Base-by-base conservation (phyloP, 2,797 vertebrate species). In the Platyrinchus mystaceus region DNA sequence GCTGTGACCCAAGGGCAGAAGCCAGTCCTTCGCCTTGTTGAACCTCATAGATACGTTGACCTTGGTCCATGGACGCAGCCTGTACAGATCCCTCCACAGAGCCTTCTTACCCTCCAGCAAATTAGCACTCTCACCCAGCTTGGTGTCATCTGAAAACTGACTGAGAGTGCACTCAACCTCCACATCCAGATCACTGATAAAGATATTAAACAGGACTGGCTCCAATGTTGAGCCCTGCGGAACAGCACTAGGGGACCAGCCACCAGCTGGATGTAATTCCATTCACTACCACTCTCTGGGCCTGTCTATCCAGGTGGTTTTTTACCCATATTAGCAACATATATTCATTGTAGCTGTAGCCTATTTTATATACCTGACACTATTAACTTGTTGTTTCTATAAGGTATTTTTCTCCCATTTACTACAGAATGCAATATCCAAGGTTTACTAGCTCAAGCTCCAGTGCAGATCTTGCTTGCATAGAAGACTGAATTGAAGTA, bases 171-270 rank as follows among this genome's bases (percentile, higher is more conserved):
- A 5, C 21, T 46, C 5, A 0, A 49, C 43, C 6, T 15, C 26
- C 22, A 49, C 11, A 7, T 43, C 36, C 49, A 53, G 30, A 14
- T 30, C 26, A 41, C 2, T 2, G 6, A 24, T 32, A 12, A 28
- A 67, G 28, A 18, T 6, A 5, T 2, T 14, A 32, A 70, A 70
- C 12, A 39, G 24, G 4, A 37, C 11, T 39, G 24, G 10, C 8
- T 21, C 6, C 32, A 30, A 3, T 4, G 7, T 9, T n/a, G 76
- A 56, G 47, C 47, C 4, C 26, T n/a, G 30, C 8, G 9, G 14
- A 74, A 1, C 41, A 58, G 9, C 36, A 3, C 39, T 8, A 28
- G 1, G 24, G 52, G 41, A 28, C 28, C 0, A 0, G 1, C 2
- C 14, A 5, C 7, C 77, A 78, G 17, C 23, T 49, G 62, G 15